These are phyloP conservation scores for Gryllus bimaculatus DNA, from an alignment of 1,140 invertebrate species.

Conservation along the genomic window DNA sequence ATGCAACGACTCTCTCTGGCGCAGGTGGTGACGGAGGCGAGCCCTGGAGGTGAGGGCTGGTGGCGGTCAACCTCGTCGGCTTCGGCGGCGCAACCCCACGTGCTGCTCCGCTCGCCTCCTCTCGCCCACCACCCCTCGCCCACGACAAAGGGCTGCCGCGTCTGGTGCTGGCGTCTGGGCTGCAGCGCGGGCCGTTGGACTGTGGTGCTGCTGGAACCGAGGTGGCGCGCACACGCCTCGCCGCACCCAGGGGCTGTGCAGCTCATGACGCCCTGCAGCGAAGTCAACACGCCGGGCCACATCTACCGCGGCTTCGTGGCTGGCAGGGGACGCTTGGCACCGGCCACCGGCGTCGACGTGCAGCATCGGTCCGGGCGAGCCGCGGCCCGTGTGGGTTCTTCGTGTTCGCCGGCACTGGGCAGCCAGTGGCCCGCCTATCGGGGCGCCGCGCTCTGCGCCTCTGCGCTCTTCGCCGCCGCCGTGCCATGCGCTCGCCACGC, in stretches of 20 bases:
- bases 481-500: conserved; percentile 47
- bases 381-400: conserved; percentile 47
- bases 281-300: conserved; percentile 34
- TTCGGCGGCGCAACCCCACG: conserved; percentile 59
- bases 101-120: conserved; percentile 40
- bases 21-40: conserved; percentile 52
- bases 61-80: conserved; percentile 54
- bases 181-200: too few relatives aligned
- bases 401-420: conserved; percentile 58
- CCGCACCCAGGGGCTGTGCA: too few relatives aligned
- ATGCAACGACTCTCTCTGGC: too few relatives aligned
- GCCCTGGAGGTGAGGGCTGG: conserved; percentile 48
- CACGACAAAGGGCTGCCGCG: conserved; percentile 36
- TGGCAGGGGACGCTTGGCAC: too few relatives aligned
- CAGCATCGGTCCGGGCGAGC: conserved; percentile 13
- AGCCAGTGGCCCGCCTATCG: conserved; percentile 58
- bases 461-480: conserved; percentile 17
- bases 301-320: too few relatives aligned
- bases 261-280: conserved; percentile 37
- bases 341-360: too few relatives aligned
- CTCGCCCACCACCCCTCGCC: conserved; percentile 40
- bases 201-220: too few relatives aligned
- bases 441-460: conserved; percentile 30
- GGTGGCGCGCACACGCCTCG: too few relatives aligned
- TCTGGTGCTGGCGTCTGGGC: too few relatives aligned